Evolutionary conservation across 2,113 vertebrate genomes (phyloP).

Genomic region (Strix aluco): DNA sequence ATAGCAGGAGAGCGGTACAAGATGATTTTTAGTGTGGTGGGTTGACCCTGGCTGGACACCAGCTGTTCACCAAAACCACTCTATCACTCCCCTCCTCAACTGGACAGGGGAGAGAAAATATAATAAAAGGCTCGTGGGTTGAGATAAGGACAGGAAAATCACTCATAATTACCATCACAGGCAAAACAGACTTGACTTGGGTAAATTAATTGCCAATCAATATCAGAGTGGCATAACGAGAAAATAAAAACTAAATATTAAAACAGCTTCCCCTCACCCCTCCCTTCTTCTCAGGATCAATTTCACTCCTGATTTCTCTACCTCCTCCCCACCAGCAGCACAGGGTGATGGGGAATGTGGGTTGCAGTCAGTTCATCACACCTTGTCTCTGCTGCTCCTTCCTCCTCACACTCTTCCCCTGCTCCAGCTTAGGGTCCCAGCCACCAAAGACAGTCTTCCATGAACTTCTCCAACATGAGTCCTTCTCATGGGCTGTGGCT

Average conservation of each 20-base stretch:
- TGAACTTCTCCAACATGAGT: not conserved
- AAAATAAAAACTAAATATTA: not conserved
- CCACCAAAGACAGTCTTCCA: not conserved
- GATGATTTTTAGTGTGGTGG: no score
- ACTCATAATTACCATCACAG: no score
- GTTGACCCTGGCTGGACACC: not conserved
- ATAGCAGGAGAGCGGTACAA: not conserved
- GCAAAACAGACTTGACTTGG: not conserved
- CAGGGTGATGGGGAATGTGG: not conserved
- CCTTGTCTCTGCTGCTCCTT: not conserved
- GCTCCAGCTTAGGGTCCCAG: not conserved
- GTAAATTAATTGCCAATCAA: not conserved
- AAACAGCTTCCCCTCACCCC: not conserved
- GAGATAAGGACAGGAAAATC: no score
- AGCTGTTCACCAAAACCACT: not conserved
- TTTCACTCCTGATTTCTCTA: no score
- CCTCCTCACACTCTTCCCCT: not conserved
- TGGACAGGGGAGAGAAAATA: no score
- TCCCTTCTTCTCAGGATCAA: not conserved
- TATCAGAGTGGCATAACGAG: not conserved
- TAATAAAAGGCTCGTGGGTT: no score
- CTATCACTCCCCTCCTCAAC: not conserved
- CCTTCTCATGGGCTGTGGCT: no score
- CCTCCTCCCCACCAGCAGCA: not conserved
- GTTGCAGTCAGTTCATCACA: not conserved